Evolutionary conservation across 2,113 vertebrate species (phyloP).

Genomic region (Gasterosteus nipponicus): DNA sequence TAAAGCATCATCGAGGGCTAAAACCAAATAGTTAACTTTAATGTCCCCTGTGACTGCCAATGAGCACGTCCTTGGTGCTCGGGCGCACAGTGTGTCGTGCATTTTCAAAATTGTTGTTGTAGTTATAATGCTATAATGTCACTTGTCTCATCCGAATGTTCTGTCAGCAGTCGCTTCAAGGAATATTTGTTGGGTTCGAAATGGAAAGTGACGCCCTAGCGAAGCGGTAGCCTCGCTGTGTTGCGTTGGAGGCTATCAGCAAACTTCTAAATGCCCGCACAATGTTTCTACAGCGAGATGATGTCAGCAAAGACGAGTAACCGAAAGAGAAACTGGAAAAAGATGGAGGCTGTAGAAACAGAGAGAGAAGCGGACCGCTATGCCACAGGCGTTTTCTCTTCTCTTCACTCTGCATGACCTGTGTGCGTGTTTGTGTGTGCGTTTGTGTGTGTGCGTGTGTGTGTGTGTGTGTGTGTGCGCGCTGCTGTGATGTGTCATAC

Average conservation of each 20-base stretch:
- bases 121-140: background rate
- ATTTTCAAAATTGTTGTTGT: conserved; percentile 72
- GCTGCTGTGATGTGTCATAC: conserved; percentile 65
- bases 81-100: conserved; percentile 63
- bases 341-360: conserved; percentile 34
- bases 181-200: conserved; percentile 23
- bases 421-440: conserved; percentile 41
- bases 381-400: conserved; percentile 55
- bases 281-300: background rate
- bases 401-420: conserved; percentile 61
- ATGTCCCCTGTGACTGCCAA: conserved; percentile 68
- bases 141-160: conserved; percentile 23
- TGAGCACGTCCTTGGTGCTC: conserved; percentile 63
- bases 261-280: conserved; percentile 23
- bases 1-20: conserved; percentile 70
- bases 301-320: background rate
- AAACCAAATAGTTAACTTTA: conserved; percentile 64
- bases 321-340: conserved; percentile 23
- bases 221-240: conserved; percentile 9
- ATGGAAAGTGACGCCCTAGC: conserved; percentile 18
- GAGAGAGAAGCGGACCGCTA: conserved; percentile 25
- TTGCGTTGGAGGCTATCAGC: conserved; percentile 34
- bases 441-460: conserved; percentile 28
- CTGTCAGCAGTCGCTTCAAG: background rate
- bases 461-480: background rate